phyloP scores from a whole-genome alignment of 2,113 vertebrate species.

The Nesogale talazaci region DNA sequence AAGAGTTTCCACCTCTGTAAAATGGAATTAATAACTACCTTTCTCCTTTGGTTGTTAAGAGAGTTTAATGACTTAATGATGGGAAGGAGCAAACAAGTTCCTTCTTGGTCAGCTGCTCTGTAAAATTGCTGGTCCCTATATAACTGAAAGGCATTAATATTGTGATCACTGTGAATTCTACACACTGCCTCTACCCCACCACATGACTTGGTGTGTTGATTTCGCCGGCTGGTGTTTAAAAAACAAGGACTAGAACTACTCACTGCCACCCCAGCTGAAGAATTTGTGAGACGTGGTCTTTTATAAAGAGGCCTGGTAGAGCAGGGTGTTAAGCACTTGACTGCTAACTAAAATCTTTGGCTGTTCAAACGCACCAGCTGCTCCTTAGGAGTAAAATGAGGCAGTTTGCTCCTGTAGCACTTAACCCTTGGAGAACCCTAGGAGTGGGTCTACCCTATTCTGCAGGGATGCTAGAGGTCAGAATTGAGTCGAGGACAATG shows the following conservation, averaged over 20 bases:
- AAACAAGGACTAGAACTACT: not conserved
- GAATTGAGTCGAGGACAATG: not conserved
- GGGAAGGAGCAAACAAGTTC: not conserved
- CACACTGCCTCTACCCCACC: not conserved
- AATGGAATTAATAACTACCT: not conserved
- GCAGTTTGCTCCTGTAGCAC: not conserved
- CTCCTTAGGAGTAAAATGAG: not conserved
- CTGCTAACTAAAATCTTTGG: not conserved
- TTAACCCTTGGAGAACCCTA: not conserved
- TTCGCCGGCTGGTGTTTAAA: conserved; percentile 36
- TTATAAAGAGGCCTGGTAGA: not conserved
- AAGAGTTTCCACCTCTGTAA: not conserved
- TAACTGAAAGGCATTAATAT: not conserved
- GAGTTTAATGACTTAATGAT: not conserved
- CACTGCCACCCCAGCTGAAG: not conserved
- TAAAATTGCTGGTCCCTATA: not conserved
- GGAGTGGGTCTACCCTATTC: not conserved
- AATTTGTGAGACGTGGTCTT: not conserved
- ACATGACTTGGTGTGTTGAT: not conserved
- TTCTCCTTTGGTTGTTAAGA: not conserved
- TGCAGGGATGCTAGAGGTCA: not conserved
- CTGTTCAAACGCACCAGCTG: not conserved
- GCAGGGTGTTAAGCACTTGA: not conserved
- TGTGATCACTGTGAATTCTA: not conserved
- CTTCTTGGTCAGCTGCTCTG: not conserved